Conservation (phyloP, 2,888 invertebrate genomes). For the Xanthia togata region DNA sequence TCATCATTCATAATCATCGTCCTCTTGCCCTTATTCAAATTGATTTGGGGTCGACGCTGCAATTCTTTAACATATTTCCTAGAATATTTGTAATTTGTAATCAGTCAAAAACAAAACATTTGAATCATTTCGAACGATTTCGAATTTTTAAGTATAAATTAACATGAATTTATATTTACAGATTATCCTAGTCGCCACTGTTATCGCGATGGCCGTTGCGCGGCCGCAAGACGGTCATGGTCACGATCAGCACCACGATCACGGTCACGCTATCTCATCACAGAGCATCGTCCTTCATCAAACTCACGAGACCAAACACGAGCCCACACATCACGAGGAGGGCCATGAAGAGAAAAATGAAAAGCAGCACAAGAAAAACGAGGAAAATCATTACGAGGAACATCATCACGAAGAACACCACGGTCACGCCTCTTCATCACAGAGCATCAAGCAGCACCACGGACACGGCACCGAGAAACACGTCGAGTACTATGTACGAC, state of each 20-base stretch:
- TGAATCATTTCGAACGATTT: background rate
- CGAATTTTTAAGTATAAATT: background rate
- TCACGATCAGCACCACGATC: slow-evolving; percentile 65
- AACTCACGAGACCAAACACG: slow-evolving; percentile 35
- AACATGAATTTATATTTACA: background rate
- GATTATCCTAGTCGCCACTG: slow-evolving; percentile 39
- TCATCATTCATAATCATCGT: background rate
- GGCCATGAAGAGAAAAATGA: slow-evolving; percentile 14
- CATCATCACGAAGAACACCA: slow-evolving; percentile 60
- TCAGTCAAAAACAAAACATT: background rate
- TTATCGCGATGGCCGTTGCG: slow-evolving; percentile 53
- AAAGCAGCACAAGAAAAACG: slow-evolving; percentile 20
- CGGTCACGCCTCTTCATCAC: slow-evolving; percentile 70
- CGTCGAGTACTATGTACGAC: slow-evolving; percentile 59
- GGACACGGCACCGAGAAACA: slow-evolving; percentile 65
- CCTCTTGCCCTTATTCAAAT: too few relatives aligned
- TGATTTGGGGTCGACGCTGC: background rate
- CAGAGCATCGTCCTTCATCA: slow-evolving; percentile 75
- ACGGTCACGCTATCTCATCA: slow-evolving; percentile 74
- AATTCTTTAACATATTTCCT: too few relatives aligned
- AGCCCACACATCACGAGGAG: slow-evolving; percentile 41
- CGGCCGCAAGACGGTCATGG: slow-evolving; percentile 55
- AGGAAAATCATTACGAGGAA: slow-evolving; percentile 38
- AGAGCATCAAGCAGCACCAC: slow-evolving; percentile 71
- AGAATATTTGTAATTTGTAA: too few relatives aligned